Evolutionary conservation across 2,113 vertebrate genomes (phyloP).

Genomic region (Rhinoptilus africanus): DNA sequence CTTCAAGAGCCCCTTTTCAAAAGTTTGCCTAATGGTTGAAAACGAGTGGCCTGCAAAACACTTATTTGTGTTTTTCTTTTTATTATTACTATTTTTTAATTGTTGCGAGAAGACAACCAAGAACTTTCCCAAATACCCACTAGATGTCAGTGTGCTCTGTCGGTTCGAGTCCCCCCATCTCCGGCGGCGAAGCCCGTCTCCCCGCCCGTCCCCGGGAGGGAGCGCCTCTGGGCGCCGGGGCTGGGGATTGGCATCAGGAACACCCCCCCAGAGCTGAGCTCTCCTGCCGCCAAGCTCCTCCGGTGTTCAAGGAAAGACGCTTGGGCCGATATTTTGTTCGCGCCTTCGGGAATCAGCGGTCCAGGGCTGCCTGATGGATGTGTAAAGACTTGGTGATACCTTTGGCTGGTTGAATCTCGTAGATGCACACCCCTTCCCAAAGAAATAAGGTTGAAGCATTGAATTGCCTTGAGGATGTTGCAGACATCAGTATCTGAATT

Average conservation of each 20-base stretch:
- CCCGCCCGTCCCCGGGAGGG: neutral
- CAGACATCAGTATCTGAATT: neutral
- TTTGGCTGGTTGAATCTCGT: rapidly evolving
- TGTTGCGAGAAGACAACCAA: rapidly evolving
- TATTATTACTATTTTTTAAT: too few relatives aligned
- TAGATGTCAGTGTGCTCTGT: slow-evolving; percentile 70
- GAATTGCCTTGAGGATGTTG: rapidly evolving
- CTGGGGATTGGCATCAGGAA: neutral
- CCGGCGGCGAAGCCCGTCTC: rapidly evolving
- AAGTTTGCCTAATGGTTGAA: neutral
- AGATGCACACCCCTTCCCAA: neutral
- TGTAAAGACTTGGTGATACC: neutral
- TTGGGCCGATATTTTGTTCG: rapidly evolving
- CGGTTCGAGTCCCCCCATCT: neutral
- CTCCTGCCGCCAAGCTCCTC: neutral
- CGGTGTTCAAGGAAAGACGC: neutral
- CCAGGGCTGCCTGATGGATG: rapidly evolving
- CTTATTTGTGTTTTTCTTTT: rapidly evolving
- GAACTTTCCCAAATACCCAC: slow-evolving; percentile 25
- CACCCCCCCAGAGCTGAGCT: neutral
- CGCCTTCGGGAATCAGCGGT: rapidly evolving
- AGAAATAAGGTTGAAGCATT: neutral
- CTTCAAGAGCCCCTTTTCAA: neutral
- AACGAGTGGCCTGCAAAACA: rapidly evolving
- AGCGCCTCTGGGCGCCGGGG: neutral